Conservation (phyloP, 2,113 vertebrate genomes). For the Sinocyclocheilus grahami region DNA sequence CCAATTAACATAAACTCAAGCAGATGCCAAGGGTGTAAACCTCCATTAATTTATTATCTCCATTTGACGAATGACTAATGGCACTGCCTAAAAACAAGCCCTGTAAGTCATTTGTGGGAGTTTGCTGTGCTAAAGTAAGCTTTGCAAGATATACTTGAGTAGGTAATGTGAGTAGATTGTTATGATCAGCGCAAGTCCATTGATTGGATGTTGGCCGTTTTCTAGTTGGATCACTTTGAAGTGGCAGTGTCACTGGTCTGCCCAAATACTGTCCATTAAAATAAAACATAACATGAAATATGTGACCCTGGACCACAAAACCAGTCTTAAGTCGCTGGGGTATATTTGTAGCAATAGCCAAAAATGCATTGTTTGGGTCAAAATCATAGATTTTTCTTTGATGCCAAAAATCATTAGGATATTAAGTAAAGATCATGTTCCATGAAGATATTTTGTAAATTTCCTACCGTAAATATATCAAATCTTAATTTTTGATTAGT, state of each 20-base stretch:
- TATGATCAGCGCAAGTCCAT: background rate
- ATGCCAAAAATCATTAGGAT: too few relatives aligned
- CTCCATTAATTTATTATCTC: background rate
- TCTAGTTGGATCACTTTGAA: background rate
- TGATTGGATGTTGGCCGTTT: background rate
- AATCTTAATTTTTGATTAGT: too few relatives aligned
- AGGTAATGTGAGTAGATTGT: slow-evolving; percentile 7
- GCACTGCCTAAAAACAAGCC: background rate
- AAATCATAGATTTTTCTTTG: too few relatives aligned
- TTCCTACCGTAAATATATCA: too few relatives aligned
- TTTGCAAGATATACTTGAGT: background rate
- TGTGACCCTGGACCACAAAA: too few relatives aligned
- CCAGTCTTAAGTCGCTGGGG: too few relatives aligned
- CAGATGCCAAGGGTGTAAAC: background rate
- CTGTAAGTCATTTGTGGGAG: background rate
- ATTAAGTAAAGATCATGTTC: too few relatives aligned
- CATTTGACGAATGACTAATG: slow-evolving; percentile 7
- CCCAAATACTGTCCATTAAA: background rate
- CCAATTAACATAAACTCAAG: slow-evolving; percentile 25
- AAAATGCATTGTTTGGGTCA: too few relatives aligned
- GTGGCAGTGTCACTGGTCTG: background rate
- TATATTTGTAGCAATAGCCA: too few relatives aligned
- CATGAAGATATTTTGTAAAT: too few relatives aligned
- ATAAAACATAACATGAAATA: background rate
- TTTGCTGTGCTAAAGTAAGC: background rate